These are phyloP conservation scores for Fulmarus glacialis DNA, from an alignment of 2,113 vertebrate genomes.

Conservation along the genomic window DNA sequence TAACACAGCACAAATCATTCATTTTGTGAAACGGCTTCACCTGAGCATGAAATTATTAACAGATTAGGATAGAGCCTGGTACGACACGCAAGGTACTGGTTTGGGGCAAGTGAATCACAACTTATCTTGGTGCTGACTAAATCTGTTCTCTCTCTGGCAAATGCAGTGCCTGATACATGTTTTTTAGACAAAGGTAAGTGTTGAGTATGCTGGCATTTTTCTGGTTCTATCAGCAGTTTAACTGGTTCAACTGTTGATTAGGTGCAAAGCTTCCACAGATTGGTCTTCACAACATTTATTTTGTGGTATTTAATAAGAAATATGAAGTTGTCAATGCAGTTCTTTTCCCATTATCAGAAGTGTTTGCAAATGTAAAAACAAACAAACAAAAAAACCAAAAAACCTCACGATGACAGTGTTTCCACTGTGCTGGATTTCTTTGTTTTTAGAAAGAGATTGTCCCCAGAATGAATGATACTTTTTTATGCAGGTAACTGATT, in stretches of 20 bases:
- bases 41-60: neutral
- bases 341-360: neutral
- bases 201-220: neutral
- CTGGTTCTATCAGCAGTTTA: neutral
- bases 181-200: neutral
- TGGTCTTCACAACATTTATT: neutral
- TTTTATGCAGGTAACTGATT: neutral
- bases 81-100: neutral
- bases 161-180: rapidly evolving
- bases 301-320: neutral
- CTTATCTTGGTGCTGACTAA: neutral
- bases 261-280: neutral
- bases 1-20: neutral
- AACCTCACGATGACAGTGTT: neutral
- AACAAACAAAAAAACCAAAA: neutral
- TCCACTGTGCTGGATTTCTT: neutral
- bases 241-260: neutral
- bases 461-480: neutral
- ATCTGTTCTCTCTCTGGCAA: neutral
- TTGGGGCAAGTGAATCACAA: neutral
- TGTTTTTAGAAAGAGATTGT: neutral
- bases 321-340: neutral
- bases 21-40: neutral
- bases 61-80: neutral
- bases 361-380: neutral